phyloP scores from a whole-genome alignment of 2,888 invertebrate genomes.

The Drosophila mimica region DNA sequence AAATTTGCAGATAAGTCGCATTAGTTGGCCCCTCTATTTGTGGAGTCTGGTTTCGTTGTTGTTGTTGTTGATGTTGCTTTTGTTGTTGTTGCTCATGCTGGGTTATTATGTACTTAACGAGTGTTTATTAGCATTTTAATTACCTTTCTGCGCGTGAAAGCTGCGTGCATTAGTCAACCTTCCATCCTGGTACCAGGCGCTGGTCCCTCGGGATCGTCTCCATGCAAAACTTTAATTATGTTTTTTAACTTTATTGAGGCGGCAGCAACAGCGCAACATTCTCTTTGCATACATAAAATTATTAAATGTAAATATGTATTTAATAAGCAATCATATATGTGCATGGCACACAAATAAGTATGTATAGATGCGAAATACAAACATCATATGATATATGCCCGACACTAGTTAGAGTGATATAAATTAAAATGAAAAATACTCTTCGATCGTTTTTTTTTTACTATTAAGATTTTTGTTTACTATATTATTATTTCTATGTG shows the following conservation, averaged over 20 bases:
- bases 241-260: slow-evolving; percentile 72
- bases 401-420: background rate
- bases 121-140: slow-evolving; percentile 81
- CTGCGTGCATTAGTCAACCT: slow-evolving; percentile 71
- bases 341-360: slow-evolving; percentile 9
- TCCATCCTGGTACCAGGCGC: slow-evolving; percentile 48
- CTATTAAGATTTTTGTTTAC: background rate
- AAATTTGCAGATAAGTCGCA: slow-evolving; percentile 78
- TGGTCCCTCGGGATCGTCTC: slow-evolving; percentile 41
- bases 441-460: background rate
- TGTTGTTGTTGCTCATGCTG: slow-evolving; percentile 29
- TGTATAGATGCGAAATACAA: background rate
- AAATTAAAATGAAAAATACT: background rate
- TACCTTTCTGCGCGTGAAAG: slow-evolving; percentile 77
- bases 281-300: slow-evolving; percentile 23
- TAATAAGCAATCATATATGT: slow-evolving; percentile 14
- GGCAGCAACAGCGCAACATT: slow-evolving; percentile 42
- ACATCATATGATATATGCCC: background rate
- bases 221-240: slow-evolving; percentile 74
- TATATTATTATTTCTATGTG: background rate
- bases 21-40: slow-evolving; percentile 62
- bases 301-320: background rate
- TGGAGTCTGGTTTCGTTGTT: slow-evolving; percentile 13
- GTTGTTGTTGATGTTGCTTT: slow-evolving; percentile 16
- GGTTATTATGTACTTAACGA: slow-evolving; percentile 77